phyloP scores from a whole-genome alignment of 1,140 invertebrate genomes.

The Halictus rubicundus region DNA sequence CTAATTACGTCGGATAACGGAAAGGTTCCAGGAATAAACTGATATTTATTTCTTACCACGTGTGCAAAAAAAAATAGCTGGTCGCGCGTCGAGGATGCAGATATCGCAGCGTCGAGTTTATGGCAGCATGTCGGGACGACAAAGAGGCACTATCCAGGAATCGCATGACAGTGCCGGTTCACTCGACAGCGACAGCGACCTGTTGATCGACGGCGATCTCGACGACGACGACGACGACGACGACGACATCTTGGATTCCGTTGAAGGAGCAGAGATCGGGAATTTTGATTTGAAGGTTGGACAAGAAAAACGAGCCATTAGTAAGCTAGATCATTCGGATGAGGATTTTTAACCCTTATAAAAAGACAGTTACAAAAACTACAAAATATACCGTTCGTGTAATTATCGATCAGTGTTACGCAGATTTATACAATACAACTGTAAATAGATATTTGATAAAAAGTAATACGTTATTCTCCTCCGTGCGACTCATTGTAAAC shows the following conservation, averaged over 20 bases:
- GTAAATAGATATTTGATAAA: conserved; percentile 29
- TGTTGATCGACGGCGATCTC: conserved; percentile 79
- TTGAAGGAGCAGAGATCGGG: conserved; percentile 55
- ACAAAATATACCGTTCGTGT: conserved; percentile 39
- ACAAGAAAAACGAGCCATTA: conserved; percentile 72
- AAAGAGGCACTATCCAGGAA: conserved; percentile 73
- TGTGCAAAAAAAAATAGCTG: conserved; percentile 55
- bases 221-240: conserved; percentile 79
- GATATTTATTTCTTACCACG: neutral
- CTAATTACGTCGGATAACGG: no score
- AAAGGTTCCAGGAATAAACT: no score
- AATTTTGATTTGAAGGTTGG: conserved; percentile 71
- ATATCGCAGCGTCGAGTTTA: conserved; percentile 78
- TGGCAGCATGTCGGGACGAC: conserved; percentile 81
- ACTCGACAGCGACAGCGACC: conserved; percentile 80
- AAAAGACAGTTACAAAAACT: conserved; percentile 28
- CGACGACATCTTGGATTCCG: conserved; percentile 73
- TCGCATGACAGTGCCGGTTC: conserved; percentile 74
- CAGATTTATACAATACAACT: conserved; percentile 26
- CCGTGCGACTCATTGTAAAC: neutral
- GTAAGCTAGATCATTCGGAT: conserved; percentile 75
- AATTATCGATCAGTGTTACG: conserved; percentile 31
- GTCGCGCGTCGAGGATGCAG: conserved; percentile 71
- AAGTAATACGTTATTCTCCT: conserved; percentile 8
- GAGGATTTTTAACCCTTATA: conserved; percentile 75